Evolutionary conservation across 2,888 invertebrate species (phyloP), one percentile per base, ranked within the genome.

Genomic region (Ethmia dodecea): DNA sequence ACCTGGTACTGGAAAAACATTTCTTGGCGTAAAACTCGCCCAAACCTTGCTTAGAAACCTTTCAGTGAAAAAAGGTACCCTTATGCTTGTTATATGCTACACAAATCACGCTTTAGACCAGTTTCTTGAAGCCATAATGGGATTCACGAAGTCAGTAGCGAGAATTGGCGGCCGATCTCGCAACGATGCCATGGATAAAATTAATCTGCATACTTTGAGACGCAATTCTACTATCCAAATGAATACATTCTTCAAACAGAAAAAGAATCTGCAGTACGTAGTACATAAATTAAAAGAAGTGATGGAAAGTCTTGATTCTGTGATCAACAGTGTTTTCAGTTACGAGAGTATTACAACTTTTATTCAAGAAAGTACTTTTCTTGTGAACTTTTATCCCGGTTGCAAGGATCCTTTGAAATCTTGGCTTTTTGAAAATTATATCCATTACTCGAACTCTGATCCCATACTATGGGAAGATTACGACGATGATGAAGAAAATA

Each of bases 51-150:
- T 94, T 5, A 55, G 87, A 33, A 94, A 92, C 59, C 32, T 74
- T 12, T 3, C 38, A 5, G 10, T 24, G 1, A n/a, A n/a, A n/a
- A n/a, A n/a, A n/a, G 33, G 28, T 1, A 26, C 37, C 2, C 40
- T 51, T 2, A 90, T 95, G 54, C 78, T 95, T 13, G 86, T 96
- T 1, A 89, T 96, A 11, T 93, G 94, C 57, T 94, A 90, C 59
- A 95, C 95, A 1, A 96, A 96, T 67, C 94, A 95, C 54, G 94
- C 95, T 0, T 68, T 96, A 5, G 95, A 96, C 71, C 94, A 95
- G 61, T 95, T 95, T 71, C 72, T 96, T 22, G 91, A 93, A 58
- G 92, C 90, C 15, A 75, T 93, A 30, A 52, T 90, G 1, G 54
- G 64, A n/a, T 65, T 88, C 5, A 92, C 91, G 0, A 35, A 73